phyloP scores from a whole-genome alignment of 1,140 invertebrate genomes.

The Rhopalosiphum padi region DNA sequence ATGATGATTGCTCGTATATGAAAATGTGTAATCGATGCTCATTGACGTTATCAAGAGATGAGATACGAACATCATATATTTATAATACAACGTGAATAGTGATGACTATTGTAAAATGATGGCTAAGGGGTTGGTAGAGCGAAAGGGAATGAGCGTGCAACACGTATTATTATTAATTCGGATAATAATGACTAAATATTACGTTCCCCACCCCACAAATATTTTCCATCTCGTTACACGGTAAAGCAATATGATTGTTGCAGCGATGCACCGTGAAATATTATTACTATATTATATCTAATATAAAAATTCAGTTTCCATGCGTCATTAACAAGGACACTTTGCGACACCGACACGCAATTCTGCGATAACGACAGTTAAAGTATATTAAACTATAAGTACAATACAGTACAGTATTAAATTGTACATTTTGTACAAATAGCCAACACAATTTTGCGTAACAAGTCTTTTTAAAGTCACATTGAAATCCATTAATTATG shows the following conservation, averaged over 20 bases:
- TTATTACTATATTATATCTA: not conserved
- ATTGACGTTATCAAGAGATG: slow-evolving; percentile 2
- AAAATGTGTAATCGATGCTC: slow-evolving; percentile 1
- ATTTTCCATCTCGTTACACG: not conserved
- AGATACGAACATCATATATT: not conserved
- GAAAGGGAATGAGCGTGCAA: not conserved
- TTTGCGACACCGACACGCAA: too few species aligned
- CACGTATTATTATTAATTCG: not conserved
- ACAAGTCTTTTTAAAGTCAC: too few species aligned
- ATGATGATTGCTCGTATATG: not conserved
- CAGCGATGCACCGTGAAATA: not conserved
- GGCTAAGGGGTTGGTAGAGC: not conserved
- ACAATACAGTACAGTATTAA: too few species aligned
- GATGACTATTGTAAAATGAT: not conserved
- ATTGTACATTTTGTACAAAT: too few species aligned
- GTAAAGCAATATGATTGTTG: not conserved
- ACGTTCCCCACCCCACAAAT: not conserved
- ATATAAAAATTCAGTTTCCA: not conserved
- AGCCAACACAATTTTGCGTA: too few species aligned
- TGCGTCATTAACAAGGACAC: too few species aligned
- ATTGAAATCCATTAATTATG: too few species aligned
- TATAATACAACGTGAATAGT: not conserved
- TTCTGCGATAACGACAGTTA: too few species aligned
- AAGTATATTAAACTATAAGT: too few species aligned
- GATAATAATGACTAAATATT: not conserved